These are phyloP conservation scores for Chlorospingus semifuscus DNA, from an alignment of 2,797 vertebrate species.

Conservation along the genomic window DNA sequence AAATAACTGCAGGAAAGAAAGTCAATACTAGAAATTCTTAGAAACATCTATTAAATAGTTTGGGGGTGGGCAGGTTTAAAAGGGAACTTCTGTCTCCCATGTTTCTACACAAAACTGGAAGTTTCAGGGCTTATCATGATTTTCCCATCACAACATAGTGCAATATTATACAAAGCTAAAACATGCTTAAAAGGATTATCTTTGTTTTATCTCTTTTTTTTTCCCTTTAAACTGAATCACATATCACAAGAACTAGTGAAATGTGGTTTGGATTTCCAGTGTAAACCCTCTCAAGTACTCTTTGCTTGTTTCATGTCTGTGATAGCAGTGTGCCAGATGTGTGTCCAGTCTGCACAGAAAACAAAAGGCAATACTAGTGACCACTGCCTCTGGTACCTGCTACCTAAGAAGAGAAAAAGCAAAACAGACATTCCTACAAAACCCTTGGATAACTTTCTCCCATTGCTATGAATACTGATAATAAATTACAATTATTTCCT, in stretches of 20 bases:
- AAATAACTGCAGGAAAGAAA: neutral
- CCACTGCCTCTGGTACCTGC: neutral
- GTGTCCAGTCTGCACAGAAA: neutral
- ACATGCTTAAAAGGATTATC: neutral
- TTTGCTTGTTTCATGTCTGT: neutral
- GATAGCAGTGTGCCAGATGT: neutral
- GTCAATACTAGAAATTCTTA: neutral
- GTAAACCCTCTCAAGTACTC: neutral
- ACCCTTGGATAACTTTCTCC: neutral
- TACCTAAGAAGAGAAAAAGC: neutral
- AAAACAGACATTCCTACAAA: neutral
- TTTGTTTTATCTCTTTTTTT: neutral
- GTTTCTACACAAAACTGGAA: neutral
- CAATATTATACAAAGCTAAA: neutral
- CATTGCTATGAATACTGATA: accelerated
- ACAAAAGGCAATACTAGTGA: neutral
- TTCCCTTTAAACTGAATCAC: neutral
- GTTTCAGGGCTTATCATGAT: neutral
- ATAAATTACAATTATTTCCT: accelerated
- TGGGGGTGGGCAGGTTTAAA: neutral
- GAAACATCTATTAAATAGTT: neutral
- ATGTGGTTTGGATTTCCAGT: neutral
- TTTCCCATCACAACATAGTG: accelerated
- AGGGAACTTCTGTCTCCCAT: neutral
- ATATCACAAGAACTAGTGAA: neutral